A percentile compares a stretch with the other conserved stretches of the same genome.
These are phyloP conservation scores for Campylorhamphus procurvoides DNA, from an alignment of 2,113 vertebrate genomes.

Conservation along the genomic window DNA sequence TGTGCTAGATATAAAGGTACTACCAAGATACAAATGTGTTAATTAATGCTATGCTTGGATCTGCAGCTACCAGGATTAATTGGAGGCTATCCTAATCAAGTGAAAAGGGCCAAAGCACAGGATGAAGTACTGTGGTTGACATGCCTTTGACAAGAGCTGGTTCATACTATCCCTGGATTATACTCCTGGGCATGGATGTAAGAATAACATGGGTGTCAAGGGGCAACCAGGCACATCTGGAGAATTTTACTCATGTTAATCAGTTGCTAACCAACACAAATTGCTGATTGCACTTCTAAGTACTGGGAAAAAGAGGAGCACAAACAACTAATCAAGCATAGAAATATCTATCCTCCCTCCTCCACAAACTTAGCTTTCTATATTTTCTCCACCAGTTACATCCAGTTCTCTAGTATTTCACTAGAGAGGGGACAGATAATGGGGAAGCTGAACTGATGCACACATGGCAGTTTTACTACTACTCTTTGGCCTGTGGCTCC, in stretches of 20 bases:
- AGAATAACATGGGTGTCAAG: neutral
- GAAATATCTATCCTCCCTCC: neutral
- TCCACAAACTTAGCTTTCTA: neutral
- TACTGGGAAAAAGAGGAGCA: neutral
- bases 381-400: neutral
- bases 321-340: neutral
- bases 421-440: neutral
- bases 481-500: neutral
- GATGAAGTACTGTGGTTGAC: neutral
- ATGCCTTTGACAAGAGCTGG: neutral
- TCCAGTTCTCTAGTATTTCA: neutral
- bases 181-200: neutral
- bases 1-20: neutral
- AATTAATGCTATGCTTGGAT: neutral
- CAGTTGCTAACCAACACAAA: neutral
- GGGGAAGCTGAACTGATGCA: neutral
- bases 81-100: neutral
- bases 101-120: neutral
- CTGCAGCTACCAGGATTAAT: neutral
- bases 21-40: neutral
- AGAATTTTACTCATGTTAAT: neutral
- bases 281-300: neutral
- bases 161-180: neutral
- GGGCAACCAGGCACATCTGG: neutral
- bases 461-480: neutral